Evolutionary conservation across 2,797 vertebrate genomes (phyloP), one percentile per base, ranked within the genome.

Genomic region (Hephaestus fuliginosus): DNA sequence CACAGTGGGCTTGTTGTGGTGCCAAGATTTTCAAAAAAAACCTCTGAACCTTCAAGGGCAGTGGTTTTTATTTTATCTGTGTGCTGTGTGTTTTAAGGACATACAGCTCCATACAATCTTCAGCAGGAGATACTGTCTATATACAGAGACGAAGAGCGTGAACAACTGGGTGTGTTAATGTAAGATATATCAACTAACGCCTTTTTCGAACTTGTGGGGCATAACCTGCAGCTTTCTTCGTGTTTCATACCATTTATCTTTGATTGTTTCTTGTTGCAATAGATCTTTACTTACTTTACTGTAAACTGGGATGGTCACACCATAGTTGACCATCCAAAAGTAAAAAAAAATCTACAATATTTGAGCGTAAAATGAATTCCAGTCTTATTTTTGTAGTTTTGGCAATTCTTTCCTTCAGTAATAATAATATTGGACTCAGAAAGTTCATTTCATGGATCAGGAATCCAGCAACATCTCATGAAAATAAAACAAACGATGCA

Each of bases 21-120:
- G 80, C 81, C 85, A 84, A 63, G 13, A 65, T 43, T 79, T 76
- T 22, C 4, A 18, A 7, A 81, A 70, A 78, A 57, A 1, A 18
- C 48, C 48, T 46, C 74, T 58, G 30, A 77, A 73, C 22, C 46
- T 67, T 81, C 43, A 63, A 43, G 57, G 70, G 62, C 55, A 15
- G 28, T 56, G 43, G 36, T 83, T 52, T 78, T 88, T 82, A 57
- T 82, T 78, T 72, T 66, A 66, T 79, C 80, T 74, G 79, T 62
- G 73, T 55, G 66, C 41, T 77, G 44, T n/a, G 1, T 33, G 60
- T 74, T 80, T 63, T 36, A 43, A 56, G 3, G 20, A 76, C 46
- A 62, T 4, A 30, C 6, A 28, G 56, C 56, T 44, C 4, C 8
- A 25, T n/a, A 12, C 20, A n/a, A 25, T 8, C 18, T 57, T 48